A percentile compares a stretch with the other conserved stretches of the same genome.
Evolutionary conservation across 2,888 invertebrate genomes (phyloP).

Genomic region (Alviniconcha strummeri): DNA sequence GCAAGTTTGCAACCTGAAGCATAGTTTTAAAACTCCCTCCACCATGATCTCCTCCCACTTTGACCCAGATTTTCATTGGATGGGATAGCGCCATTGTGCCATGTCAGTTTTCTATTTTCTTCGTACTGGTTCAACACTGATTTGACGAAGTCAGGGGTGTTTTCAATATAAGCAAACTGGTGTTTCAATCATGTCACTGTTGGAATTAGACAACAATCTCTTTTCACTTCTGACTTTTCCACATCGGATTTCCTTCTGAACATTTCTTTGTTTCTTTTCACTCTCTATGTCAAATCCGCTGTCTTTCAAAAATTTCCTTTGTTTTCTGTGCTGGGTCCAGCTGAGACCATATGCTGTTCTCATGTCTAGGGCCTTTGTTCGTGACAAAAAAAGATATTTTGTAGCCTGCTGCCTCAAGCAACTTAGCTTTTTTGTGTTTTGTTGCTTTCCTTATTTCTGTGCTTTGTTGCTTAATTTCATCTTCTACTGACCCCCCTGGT

Average conservation of each 20-base stretch:
- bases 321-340: background rate
- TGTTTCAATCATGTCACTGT: too few relatives aligned
- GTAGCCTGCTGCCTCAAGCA: too few relatives aligned
- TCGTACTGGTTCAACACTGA: background rate
- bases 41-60: slow-evolving; percentile 3
- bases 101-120: background rate
- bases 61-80: background rate
- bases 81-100: background rate
- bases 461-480: too few relatives aligned
- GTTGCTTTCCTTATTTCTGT: too few relatives aligned
- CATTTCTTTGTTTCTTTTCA: slow-evolving; percentile 2
- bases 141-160: background rate
- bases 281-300: background rate
- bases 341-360: too few relatives aligned
- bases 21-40: background rate
- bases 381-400: too few relatives aligned
- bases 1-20: background rate
- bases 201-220: background rate
- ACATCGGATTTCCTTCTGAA: background rate
- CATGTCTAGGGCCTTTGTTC: too few relatives aligned
- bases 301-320: slow-evolving; percentile 5
- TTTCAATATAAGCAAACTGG: background rate
- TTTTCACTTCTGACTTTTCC: background rate
- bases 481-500: too few relatives aligned
- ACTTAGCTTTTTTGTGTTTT: too few relatives aligned